These are phyloP conservation scores for Tachysurus fulvidraco DNA, from an alignment of 2,113 vertebrate genomes.

Conservation along the genomic window DNA sequence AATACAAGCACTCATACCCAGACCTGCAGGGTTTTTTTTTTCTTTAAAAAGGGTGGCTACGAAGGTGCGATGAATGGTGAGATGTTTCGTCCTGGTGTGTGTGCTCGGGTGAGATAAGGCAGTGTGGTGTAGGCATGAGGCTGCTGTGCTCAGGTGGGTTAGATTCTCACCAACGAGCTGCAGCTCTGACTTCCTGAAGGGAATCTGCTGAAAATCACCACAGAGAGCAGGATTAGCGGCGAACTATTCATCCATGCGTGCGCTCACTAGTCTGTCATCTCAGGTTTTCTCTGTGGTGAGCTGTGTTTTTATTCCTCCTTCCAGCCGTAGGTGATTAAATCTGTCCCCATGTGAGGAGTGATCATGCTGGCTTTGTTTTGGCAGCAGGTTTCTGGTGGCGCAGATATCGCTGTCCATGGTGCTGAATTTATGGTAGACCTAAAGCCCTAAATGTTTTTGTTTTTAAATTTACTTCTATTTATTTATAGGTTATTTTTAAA, in stretches of 20 bases:
- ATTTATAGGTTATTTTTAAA: too few species aligned
- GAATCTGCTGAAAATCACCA: slow-evolving; percentile 7
- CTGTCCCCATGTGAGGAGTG: background rate
- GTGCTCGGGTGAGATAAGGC: slow-evolving; percentile 6
- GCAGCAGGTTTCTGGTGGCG: background rate
- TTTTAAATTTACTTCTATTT: background rate
- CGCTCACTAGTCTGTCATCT: background rate
- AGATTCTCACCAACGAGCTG: background rate
- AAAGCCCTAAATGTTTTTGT: rapidly evolving
- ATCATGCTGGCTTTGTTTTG: slow-evolving; percentile 22
- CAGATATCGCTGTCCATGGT: background rate
- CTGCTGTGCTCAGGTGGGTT: background rate
- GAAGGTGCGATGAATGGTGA: background rate
- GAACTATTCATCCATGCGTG: background rate
- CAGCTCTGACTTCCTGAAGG: slow-evolving; percentile 1
- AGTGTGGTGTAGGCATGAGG: background rate
- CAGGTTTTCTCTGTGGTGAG: background rate
- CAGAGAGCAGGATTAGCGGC: slow-evolving; percentile 1
- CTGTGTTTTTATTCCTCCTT: background rate
- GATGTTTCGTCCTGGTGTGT: slow-evolving; percentile 15
- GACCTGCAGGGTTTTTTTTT: background rate
- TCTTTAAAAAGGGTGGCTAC: background rate
- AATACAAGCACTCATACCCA: background rate
- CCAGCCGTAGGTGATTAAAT: slow-evolving; percentile 14
- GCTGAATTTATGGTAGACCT: background rate